Conservation (phyloP, 2,113 vertebrate genomes). For the Eublepharis macularius region DNA sequence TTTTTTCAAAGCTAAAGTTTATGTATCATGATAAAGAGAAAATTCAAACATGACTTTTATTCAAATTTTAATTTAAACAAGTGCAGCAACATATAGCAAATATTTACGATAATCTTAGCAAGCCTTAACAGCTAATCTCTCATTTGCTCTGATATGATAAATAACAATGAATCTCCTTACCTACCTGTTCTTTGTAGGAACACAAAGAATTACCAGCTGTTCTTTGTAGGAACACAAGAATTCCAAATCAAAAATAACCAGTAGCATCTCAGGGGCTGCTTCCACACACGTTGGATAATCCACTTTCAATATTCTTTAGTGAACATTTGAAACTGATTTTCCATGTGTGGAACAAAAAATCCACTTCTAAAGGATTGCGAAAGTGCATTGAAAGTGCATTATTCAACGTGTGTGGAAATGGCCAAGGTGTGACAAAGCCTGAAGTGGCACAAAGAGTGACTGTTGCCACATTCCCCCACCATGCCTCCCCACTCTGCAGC, state of each 20-base stretch:
- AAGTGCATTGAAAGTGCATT: too few species aligned
- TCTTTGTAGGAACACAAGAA: background rate
- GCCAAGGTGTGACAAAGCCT: too few species aligned
- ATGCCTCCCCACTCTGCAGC: too few species aligned
- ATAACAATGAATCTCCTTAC: background rate
- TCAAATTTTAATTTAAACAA: background rate
- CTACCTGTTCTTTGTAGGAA: background rate
- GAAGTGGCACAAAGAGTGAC: too few species aligned
- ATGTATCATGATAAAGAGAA: background rate
- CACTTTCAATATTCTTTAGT: too few species aligned
- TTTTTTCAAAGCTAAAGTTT: background rate
- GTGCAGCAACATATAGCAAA: background rate
- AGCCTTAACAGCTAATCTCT: background rate
- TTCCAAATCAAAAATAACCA: background rate
- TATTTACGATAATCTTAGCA: fast-evolving
- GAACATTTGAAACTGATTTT: too few species aligned
- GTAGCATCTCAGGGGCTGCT: background rate
- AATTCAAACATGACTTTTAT: background rate
- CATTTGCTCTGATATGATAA: background rate
- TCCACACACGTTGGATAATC: too few species aligned
- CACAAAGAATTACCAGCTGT: background rate
- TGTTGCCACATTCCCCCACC: too few species aligned
- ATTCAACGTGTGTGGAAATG: too few species aligned
- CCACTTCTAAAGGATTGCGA: too few species aligned
- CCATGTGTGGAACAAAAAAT: too few species aligned